Evolutionary conservation across 2,797 vertebrate species (phyloP), one percentile per base, ranked within the genome.

Genomic region (Parotocinclus haroldoi): DNA sequence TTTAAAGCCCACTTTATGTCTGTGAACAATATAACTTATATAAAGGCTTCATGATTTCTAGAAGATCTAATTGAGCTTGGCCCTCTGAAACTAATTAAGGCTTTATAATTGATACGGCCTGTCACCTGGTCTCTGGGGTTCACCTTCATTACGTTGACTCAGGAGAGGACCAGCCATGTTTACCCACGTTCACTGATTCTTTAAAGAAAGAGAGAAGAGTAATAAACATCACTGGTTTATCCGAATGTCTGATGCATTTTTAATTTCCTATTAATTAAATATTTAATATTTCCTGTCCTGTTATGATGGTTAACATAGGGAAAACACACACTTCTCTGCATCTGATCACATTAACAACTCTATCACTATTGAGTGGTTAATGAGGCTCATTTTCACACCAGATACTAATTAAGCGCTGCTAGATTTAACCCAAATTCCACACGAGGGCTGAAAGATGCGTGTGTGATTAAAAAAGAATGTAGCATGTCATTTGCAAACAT

Each of bases 71-170:
- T 18, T 48, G 45, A 37, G 51, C 13, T 40, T 58, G 51, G 58
- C 80, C 85, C 81, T 70, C 0, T 76, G 76, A 84, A 84, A 82
- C 78, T 81, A 84, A 88, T 85, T 84, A 85, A 57, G 27, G n/a
- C 3, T 3, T 62, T 17, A 37, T 75, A 70, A 77, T 69, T 82
- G 59, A 78, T 75, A 72, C 63, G 50, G 55, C 57, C 38, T 69
- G 72, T 76, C 75, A 64, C 10, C 45, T 58, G 27, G 63, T 65
- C 57, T 52, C 10, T 11, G 48, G 46, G 54, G 45, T 18, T 63
- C 10, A 14, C 42, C 13, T 61, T 69, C 36, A 69, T 77, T 59
- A 78, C 50, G 69, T 2, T 16, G 61, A 18, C 75, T 74, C 80
- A 65, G 9, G 66, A 68, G 82, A 82, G 66, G 58, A 49, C 50